These are phyloP conservation scores for Nibea albiflora DNA, from an alignment of 2,113 vertebrate species.

Conservation along the genomic window DNA sequence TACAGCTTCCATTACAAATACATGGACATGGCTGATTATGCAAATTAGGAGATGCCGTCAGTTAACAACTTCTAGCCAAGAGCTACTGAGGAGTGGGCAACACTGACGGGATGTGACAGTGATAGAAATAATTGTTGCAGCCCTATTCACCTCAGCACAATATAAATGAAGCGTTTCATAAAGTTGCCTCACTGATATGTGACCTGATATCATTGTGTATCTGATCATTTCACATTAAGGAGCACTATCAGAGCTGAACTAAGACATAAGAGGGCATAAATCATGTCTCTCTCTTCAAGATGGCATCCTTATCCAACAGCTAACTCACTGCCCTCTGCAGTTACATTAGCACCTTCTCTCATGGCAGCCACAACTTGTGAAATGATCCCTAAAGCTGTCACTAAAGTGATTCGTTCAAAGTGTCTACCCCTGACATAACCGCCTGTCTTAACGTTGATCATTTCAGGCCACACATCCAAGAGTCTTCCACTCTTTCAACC, in stretches of 20 bases:
- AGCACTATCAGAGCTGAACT: neutral
- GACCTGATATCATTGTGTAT: too few species aligned
- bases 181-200: too few species aligned
- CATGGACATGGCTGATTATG: too few species aligned
- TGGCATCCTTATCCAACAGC: neutral
- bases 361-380: neutral
- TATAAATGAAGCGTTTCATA: too few species aligned
- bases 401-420: neutral
- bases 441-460: neutral
- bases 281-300: neutral
- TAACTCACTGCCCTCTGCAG: neutral
- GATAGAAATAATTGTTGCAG: too few species aligned
- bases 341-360: neutral
- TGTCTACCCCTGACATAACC: neutral
- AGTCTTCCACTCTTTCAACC: neutral
- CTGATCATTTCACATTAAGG: neutral
- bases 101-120: too few species aligned
- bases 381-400: neutral
- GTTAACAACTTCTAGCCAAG: too few species aligned
- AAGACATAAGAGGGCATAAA: neutral
- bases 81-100: too few species aligned
- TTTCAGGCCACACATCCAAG: neutral
- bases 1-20: too few species aligned
- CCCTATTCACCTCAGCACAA: too few species aligned
- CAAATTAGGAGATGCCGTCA: too few species aligned